Conservation (phyloP, 2,888 invertebrate species). For the Ophion obscuratus region DNA sequence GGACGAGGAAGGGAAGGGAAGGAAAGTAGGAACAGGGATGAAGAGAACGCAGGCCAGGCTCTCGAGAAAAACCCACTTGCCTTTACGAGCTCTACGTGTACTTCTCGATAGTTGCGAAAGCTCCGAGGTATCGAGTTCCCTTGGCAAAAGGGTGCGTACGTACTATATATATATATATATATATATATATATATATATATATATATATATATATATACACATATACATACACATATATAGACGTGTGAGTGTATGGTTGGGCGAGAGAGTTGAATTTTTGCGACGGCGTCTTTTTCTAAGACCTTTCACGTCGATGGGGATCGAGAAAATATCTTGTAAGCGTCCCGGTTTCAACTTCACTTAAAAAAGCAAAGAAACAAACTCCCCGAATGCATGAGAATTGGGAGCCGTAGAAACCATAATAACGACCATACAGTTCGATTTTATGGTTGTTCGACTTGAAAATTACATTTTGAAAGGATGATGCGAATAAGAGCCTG, state of each 20-base stretch:
- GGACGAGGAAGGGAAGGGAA: constrained; percentile 27
- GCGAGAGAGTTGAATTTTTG: constrained; percentile 34
- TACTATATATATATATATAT: constrained; percentile 7
- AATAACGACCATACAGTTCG: constrained; percentile 12
- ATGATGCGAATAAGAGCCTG: background rate
- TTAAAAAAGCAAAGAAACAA: constrained; percentile 16
- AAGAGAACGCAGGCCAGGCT: constrained; percentile 62
- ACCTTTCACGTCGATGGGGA: constrained; percentile 27
- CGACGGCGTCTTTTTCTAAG: constrained; percentile 20
- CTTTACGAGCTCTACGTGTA: constrained; percentile 75
- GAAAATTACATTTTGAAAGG: constrained; percentile 12
- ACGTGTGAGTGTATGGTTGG: background rate
- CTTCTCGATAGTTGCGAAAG: constrained; percentile 74
- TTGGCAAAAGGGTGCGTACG: constrained; percentile 39
- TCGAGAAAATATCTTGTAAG: constrained; percentile 59
- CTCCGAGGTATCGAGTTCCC: constrained; percentile 71
- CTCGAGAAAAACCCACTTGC: constrained; percentile 75
- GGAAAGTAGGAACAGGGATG: constrained; percentile 57
- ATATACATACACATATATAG: background rate
- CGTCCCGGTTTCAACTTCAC: constrained; percentile 50
- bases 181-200: constrained; percentile 2
- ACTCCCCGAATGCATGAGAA: constrained; percentile 16
- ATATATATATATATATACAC: background rate
- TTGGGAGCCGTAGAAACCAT: constrained; percentile 19
- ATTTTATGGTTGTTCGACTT: constrained; percentile 25